These are phyloP conservation scores for Amia ocellicauda DNA, from an alignment of 2,113 vertebrate species.

Conservation along the genomic window DNA sequence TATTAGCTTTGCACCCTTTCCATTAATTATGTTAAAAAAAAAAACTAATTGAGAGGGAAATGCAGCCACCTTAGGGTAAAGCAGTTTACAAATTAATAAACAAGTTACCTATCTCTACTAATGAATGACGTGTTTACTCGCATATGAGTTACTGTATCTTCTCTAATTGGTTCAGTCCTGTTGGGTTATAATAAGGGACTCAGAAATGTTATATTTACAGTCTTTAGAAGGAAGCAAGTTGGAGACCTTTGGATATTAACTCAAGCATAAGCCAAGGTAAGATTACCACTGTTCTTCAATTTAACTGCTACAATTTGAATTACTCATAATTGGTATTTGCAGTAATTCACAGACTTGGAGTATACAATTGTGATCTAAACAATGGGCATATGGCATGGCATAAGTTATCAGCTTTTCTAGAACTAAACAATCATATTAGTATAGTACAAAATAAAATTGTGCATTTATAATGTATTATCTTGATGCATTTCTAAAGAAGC, in stretches of 20 bases:
- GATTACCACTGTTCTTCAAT: not conserved
- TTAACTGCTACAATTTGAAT: no score
- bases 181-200: not conserved
- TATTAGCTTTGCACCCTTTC: no score
- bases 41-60: no score
- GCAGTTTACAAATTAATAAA: no score
- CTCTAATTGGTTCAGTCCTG: constrained; percentile 11
- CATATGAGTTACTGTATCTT: constrained; percentile 10
- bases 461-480: no score
- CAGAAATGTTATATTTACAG: constrained; percentile 5
- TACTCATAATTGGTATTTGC: not conserved
- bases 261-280: constrained; percentile 12
- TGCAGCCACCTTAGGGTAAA: no score
- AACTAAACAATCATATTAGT: not conserved
- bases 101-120: not conserved
- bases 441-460: not conserved
- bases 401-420: not conserved
- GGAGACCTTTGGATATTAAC: not conserved
- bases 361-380: no score
- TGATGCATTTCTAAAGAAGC: no score
- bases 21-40: no score
- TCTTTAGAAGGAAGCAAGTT: not conserved
- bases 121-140: constrained; percentile 10
- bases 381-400: not conserved
- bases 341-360: not conserved